phyloP scores from a whole-genome alignment of 2,888 invertebrate genomes.

The Mythimna vitellina region DNA sequence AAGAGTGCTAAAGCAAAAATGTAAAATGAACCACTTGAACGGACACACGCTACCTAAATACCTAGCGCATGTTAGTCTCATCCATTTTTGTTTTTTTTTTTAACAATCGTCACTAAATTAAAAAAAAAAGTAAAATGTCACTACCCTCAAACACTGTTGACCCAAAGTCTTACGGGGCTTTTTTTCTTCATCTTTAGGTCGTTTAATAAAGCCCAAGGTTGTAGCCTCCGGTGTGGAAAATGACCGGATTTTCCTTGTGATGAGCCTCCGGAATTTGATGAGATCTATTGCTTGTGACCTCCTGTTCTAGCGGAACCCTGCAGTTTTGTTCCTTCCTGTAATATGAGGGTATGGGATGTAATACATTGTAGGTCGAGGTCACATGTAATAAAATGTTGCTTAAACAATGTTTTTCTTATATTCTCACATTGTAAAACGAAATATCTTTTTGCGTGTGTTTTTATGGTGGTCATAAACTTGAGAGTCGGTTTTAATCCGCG shows the following conservation, averaged over 20 bases:
- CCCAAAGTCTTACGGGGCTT: background rate
- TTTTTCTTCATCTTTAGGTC: conserved; percentile 6
- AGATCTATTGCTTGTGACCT: conserved; percentile 21
- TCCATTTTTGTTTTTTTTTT: too few relatives aligned
- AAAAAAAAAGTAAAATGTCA: too few relatives aligned
- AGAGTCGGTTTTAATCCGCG: background rate
- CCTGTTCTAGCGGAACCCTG: conserved; percentile 3
- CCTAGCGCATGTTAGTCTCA: too few relatives aligned
- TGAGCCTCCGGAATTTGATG: conserved; percentile 7
- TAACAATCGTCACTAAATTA: too few relatives aligned
- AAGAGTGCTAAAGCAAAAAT: too few relatives aligned
- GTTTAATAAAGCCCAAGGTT: conserved; percentile 37
- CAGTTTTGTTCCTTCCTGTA: conserved; percentile 26
- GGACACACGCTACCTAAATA: too few relatives aligned
- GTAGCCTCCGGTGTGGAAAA: conserved; percentile 10
- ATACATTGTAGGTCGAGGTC: background rate
- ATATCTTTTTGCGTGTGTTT: background rate
- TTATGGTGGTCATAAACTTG: background rate
- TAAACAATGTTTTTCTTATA: background rate
- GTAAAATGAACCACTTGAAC: too few relatives aligned
- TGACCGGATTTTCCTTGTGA: conserved; percentile 36
- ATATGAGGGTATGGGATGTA: background rate
- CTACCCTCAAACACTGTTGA: background rate
- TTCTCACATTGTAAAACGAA: background rate
- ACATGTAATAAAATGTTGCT: background rate